Evolutionary conservation across 2,113 vertebrate genomes (phyloP).

Genomic region (Crotalus horridus): DNA sequence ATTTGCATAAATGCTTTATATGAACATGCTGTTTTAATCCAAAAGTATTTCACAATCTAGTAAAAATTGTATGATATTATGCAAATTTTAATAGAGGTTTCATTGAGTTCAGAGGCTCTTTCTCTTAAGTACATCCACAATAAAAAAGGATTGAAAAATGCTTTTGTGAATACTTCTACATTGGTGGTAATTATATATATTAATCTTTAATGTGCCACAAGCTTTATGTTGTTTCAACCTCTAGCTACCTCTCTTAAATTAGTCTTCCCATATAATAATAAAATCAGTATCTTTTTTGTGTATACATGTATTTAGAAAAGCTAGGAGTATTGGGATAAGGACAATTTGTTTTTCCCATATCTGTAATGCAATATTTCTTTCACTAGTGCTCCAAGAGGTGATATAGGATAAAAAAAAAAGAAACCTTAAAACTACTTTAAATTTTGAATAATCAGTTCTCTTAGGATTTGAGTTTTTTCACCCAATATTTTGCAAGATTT

Average conservation of each 20-base stretch:
- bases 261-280: not conserved
- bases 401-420: not conserved
- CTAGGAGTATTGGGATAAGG: not conserved
- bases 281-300: not conserved
- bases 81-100: not conserved
- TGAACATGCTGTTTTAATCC: not conserved
- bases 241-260: not conserved
- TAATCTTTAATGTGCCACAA: not conserved
- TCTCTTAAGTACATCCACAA: not conserved
- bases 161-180: not conserved
- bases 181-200: not conserved
- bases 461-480: not conserved
- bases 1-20: not conserved
- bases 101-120: not conserved
- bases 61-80: not conserved
- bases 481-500: not conserved
- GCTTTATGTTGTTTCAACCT: not conserved
- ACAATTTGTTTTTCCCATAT: not conserved
- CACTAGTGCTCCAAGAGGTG: not conserved
- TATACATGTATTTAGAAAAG: not conserved
- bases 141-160: not conserved
- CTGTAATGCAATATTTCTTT: not conserved
- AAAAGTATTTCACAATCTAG: not conserved
- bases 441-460: not conserved
- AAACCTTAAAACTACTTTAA: not conserved